Base-by-base conservation (phyloP, 1,140 invertebrate genomes). In the Arion vulgaris region DNA sequence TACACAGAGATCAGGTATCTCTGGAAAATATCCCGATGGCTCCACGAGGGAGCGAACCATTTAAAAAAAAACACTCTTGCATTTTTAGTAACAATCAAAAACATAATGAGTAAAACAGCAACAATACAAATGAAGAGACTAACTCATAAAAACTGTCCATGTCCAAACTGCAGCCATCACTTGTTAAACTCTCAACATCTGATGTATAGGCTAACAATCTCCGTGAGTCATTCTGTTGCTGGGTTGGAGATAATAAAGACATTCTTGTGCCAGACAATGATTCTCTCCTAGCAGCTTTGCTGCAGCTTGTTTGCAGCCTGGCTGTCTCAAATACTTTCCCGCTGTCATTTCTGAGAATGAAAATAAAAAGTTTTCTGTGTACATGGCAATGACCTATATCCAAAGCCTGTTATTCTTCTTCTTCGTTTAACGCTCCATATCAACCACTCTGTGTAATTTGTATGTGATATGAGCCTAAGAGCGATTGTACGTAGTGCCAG, bases 281-380 rank as follows among this genome's bases (percentile, higher is more conserved):
- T 11, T 69, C 7, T 38, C 41, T 71, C 39, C 49, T 13, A 0
- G 68, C n/a, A 23, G 71, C 41, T 39, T 81, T 86, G 49, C 80
- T 71, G 7, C 81, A 84, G 13, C 86, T 86, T 79, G 87, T 89
- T 0, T 88, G 89, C 38, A 88, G 89, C 76, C 88, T 87, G 9
- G 91, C 91, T 13, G 91, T 92, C 80, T 92, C 91, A 81, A 92
- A 91, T 26, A 92, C 85, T 72, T 91, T 91, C 88, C 90, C 90
- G 81, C 88, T 91, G 38, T 89, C 89, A 62, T 84, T 83, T 80
- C 91, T 92, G 83, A 28, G 69, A 71, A 62, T 32, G n/a, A 32
- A 57, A 57, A 57, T 57, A 57, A 57, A 19, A 49, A 49, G 19
- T 49, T 49, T 9, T 19, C 45, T 11, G 45, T 49, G 9, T 49